phyloP scores from a whole-genome alignment of 2,797 vertebrate genomes.

The Notolepis coatsorum region DNA sequence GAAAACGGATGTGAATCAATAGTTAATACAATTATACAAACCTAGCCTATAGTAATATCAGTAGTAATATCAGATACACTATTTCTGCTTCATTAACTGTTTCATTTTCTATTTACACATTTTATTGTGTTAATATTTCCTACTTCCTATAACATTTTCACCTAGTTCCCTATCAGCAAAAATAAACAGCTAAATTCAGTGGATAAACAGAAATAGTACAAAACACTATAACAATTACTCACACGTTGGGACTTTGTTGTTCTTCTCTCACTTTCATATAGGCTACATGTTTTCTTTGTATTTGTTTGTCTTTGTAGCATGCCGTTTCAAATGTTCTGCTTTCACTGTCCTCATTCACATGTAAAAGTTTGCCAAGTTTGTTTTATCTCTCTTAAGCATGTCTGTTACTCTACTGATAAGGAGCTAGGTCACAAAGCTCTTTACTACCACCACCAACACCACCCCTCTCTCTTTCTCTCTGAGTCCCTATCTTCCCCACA shows the following conservation, averaged over 20 bases:
- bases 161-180: no score
- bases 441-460: constrained; percentile 39
- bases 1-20: no score
- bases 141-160: no score
- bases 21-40: no score
- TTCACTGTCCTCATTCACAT: constrained; percentile 36
- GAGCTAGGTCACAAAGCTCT: constrained; percentile 36
- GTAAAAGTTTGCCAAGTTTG: constrained; percentile 16
- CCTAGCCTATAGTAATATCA: no score
- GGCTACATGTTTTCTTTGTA: constrained; percentile 30
- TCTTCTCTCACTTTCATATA: constrained; percentile 24
- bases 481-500: constrained; percentile 20
- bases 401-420: constrained; percentile 75
- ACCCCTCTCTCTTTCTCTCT: constrained; percentile 11
- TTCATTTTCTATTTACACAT: no score
- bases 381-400: constrained; percentile 44
- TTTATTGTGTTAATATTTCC: no score
- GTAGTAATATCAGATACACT: no score
- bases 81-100: no score
- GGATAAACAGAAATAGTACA: no score
- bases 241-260: constrained; percentile 47
- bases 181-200: neutral
- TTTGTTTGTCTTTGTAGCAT: constrained; percentile 26
- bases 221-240: no score
- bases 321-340: constrained; percentile 13